A percentile compares a stretch with the other conserved stretches of the same genome.
These are phyloP conservation scores for Centropristis striata DNA, from an alignment of 2,113 vertebrate species.

Conservation along the genomic window DNA sequence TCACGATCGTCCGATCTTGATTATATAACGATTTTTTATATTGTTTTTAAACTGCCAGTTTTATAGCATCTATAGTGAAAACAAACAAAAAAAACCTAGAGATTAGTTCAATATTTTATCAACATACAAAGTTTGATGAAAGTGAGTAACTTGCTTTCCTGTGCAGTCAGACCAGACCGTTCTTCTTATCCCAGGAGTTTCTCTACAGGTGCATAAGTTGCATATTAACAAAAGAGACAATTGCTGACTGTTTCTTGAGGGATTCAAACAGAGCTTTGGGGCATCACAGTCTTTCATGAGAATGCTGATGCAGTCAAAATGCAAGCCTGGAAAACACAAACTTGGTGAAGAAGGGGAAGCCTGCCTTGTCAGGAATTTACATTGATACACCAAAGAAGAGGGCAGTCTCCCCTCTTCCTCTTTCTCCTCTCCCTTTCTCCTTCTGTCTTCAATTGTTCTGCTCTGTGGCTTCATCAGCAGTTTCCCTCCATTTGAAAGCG, in stretches of 20 bases:
- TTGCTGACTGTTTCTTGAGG: constrained; percentile 68
- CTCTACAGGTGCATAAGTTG: constrained; percentile 68
- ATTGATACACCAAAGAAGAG: constrained; percentile 75
- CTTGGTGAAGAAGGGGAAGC: constrained; percentile 61
- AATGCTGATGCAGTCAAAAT: constrained; percentile 80
- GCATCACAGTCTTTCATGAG: constrained; percentile 70
- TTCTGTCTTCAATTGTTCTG: constrained; percentile 72
- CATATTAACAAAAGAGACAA: constrained; percentile 69
- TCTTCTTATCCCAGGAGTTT: neutral
- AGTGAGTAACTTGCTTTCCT: constrained; percentile 14
- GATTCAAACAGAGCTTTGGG: constrained; percentile 66
- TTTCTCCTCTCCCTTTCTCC: constrained; percentile 34
- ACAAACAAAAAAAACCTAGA: too few relatives aligned
- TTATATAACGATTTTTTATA: too few relatives aligned
- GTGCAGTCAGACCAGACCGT: neutral
- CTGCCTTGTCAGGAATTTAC: constrained; percentile 82
- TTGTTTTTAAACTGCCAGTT: too few relatives aligned
- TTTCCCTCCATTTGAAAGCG: constrained; percentile 72
- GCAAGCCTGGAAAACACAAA: constrained; percentile 72
- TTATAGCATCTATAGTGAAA: too few relatives aligned
- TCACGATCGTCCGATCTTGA: too few relatives aligned
- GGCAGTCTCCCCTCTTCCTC: constrained; percentile 49
- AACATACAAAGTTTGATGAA: constrained; percentile 13
- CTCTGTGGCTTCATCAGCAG: constrained; percentile 74
- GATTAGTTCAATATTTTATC: too few relatives aligned